phyloP scores from a whole-genome alignment of 2,797 vertebrate species.

The Scolopax bukidnonensis region DNA sequence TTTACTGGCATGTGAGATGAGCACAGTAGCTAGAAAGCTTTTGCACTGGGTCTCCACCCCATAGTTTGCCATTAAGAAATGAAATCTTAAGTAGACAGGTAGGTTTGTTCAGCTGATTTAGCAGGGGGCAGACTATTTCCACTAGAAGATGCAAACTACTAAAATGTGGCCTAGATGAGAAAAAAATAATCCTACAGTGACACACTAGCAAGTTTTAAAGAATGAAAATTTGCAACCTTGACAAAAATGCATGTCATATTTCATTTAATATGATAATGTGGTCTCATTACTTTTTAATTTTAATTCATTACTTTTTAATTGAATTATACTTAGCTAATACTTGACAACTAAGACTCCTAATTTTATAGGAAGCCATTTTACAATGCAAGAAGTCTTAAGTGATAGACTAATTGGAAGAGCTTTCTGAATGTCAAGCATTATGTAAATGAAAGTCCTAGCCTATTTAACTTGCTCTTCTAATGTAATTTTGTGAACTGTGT shows the following conservation, averaged over 20 bases:
- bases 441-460: slow-evolving; percentile 4
- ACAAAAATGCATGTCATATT: slow-evolving; percentile 46
- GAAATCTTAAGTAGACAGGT: not conserved
- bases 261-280: slow-evolving; percentile 55
- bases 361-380: slow-evolving; percentile 25
- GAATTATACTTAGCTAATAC: slow-evolving; percentile 54
- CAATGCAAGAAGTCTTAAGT: slow-evolving; percentile 17
- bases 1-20: not conserved
- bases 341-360: not conserved
- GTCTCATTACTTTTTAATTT: slow-evolving; percentile 68
- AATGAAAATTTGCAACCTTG: not conserved
- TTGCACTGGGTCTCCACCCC: not conserved
- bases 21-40: not conserved
- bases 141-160: not conserved
- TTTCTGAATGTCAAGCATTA: slow-evolving; percentile 37
- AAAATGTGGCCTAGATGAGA: not conserved
- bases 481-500: not conserved
- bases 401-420: slow-evolving; percentile 10
- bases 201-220: not conserved
- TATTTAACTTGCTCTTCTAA: slow-evolving; percentile 32
- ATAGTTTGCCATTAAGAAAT: not conserved
- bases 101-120: not conserved
- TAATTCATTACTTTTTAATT: slow-evolving; percentile 70
- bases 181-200: not conserved
- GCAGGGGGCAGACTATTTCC: not conserved